These are phyloP conservation scores for Tetramorium parvispinum DNA, from an alignment of 1,140 invertebrate species.

Conservation along the genomic window DNA sequence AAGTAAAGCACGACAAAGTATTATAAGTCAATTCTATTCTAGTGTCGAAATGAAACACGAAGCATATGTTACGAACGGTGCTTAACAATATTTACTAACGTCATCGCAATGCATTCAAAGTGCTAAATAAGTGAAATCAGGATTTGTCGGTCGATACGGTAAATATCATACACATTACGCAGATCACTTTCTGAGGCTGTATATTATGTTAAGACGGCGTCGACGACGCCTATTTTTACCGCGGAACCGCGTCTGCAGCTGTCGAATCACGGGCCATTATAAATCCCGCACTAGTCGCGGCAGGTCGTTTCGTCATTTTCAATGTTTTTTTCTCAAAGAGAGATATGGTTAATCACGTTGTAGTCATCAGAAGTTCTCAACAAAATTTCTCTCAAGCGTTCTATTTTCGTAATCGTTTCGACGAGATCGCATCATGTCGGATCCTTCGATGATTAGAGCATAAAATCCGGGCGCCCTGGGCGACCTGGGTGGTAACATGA, in stretches of 20 bases:
- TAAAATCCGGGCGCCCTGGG: background rate
- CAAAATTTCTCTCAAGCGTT: background rate
- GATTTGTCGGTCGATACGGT: background rate
- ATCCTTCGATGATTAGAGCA: slow-evolving; percentile 7
- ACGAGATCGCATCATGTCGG: background rate
- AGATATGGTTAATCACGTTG: slow-evolving; percentile 10
- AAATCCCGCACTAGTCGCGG: slow-evolving; percentile 32
- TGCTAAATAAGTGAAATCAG: slow-evolving; percentile 12
- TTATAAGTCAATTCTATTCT: slow-evolving; percentile 9
- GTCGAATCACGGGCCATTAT: slow-evolving; percentile 63
- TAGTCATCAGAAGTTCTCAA: too few species aligned
- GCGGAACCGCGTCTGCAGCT: slow-evolving; percentile 56
- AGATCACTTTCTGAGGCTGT: background rate
- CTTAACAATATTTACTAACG: background rate
- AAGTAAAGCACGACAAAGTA: background rate
- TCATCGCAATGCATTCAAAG: background rate
- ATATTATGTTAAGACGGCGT: background rate
- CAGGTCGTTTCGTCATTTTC: slow-evolving; percentile 5
- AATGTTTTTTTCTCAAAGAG: background rate
- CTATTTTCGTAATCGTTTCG: background rate
- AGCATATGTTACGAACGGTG: background rate
- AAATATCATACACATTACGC: slow-evolving; percentile 40
- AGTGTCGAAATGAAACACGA: background rate
- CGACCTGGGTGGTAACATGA: background rate
- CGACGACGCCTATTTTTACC: slow-evolving; percentile 63